phyloP scores from a whole-genome alignment of 2,797 vertebrate genomes.

The Anas capensis region DNA sequence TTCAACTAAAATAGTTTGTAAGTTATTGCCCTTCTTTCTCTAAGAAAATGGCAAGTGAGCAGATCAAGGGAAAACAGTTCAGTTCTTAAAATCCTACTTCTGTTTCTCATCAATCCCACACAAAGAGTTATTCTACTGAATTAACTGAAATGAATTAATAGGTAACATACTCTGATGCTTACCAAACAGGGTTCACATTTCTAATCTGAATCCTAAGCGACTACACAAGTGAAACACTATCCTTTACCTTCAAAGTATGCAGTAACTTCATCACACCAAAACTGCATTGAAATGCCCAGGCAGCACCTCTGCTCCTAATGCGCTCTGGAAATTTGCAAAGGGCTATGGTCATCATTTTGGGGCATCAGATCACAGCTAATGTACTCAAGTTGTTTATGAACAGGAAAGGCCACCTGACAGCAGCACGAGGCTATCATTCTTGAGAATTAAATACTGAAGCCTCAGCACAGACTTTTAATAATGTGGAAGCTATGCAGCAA shows the following conservation, averaged over 20 bases:
- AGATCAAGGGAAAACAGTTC: not conserved
- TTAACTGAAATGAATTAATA: not conserved
- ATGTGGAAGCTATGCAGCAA: not conserved
- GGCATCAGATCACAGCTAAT: accelerated
- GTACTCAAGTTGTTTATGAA: not conserved
- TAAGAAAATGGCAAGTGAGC: not conserved
- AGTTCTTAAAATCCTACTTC: not conserved
- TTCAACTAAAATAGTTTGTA: not conserved
- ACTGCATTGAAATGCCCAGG: not conserved
- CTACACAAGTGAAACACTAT: not conserved
- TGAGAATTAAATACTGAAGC: not conserved
- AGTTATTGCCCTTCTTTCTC: not conserved
- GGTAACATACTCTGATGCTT: accelerated
- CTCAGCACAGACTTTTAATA: not conserved
- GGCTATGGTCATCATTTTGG: not conserved
- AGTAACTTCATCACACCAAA: not conserved
- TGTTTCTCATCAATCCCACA: not conserved
- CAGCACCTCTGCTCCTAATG: not conserved
- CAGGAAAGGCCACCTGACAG: not conserved
- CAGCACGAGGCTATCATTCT: not conserved
- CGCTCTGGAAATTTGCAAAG: not conserved
- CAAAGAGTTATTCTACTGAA: not conserved
- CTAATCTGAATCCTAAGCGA: not conserved
- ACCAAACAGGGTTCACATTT: not conserved
- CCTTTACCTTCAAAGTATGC: not conserved